Evolutionary conservation across 2,113 vertebrate species (phyloP), one percentile per base, ranked within the genome.

Genomic region (Platysteira castanea): DNA sequence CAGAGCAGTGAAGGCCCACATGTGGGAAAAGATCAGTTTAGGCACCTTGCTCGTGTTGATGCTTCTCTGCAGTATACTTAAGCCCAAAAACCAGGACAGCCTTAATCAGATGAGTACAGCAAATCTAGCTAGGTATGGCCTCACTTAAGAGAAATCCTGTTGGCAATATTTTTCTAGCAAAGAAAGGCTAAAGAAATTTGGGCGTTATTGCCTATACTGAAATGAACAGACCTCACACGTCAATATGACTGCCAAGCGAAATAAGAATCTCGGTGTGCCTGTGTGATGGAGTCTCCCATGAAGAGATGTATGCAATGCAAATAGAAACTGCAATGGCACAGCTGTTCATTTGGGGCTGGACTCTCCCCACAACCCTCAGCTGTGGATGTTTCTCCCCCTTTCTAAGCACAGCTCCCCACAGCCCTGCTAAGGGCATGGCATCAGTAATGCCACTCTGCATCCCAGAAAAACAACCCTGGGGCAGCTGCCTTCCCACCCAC

Each of bases 371-470:
- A 1, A 0, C 9, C 12, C 53, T 60, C 63, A 41, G 15, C 8
- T 67, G 26, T 30, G 46, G 27, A 9, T 24, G 4, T 11, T 60
- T 28, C 42, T 50, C 13, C 31, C 52, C n/a, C 15, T 16, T 71
- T 71, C 42, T 11, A n/a, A 3, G 4, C 15, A 3, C 21, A n/a
- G n/a, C 12, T 30, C 37, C 41, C 47, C 28, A 6, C 28, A 69
- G 20, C 24, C 21, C 49, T 60, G 24, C n/a, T 31, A 47, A 52
- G 61, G 49, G 11, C 30, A 27, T 0, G 0, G 15, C 0, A 0
- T 41, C 19, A 23, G 19, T 44, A 56, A 89, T 4, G 8, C 4
- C 26, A 12, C 10, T 28, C 33, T 7, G 0, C 89, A 63, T 19
- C 28, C n/a, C 73, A 39, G 24, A 68, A 46, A 22, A 87, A 16